A percentile compares a stretch with the other conserved stretches of the same genome.
Evolutionary conservation across 2,797 vertebrate species (phyloP).

Genomic region (Poecilia picta): DNA sequence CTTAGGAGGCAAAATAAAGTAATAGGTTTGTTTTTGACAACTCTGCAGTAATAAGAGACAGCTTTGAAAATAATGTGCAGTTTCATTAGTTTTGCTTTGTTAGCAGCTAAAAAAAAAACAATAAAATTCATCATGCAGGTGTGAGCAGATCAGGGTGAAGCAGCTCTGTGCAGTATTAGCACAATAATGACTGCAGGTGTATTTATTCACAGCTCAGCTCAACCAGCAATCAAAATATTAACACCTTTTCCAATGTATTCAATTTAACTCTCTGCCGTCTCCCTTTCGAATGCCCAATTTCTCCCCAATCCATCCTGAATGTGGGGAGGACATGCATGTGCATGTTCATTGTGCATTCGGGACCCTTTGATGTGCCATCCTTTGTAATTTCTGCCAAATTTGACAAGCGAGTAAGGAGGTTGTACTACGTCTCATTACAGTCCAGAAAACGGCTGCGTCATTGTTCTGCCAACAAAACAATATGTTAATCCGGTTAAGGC

Average conservation of each 20-base stretch:
- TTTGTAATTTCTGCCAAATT: constrained; percentile 75
- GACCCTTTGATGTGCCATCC: constrained; percentile 73
- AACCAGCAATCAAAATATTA: constrained; percentile 55
- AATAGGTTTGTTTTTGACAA: no score
- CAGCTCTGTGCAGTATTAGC: constrained; percentile 54
- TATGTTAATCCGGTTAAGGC: constrained; percentile 70
- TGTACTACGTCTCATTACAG: constrained; percentile 54
- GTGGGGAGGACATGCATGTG: constrained; percentile 7
- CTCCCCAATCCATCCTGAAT: constrained; percentile 24
- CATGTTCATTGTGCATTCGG: constrained; percentile 31
- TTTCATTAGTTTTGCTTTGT: constrained; percentile 20
- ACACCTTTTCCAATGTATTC: constrained; percentile 59
- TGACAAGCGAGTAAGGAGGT: constrained; percentile 45
- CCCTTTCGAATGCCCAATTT: constrained; percentile 13
- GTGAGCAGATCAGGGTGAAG: constrained; percentile 32
- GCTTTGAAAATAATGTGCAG: constrained; percentile 26
- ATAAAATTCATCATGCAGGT: constrained; percentile 50
- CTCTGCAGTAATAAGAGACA: constrained; percentile 19
- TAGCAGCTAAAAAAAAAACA: constrained; percentile 6
- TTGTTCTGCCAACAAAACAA: constrained; percentile 75
- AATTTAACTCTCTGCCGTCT: constrained; percentile 27
- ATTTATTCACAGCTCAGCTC: constrained; percentile 56
- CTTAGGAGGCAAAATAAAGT: no score
- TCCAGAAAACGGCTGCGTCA: constrained; percentile 48
- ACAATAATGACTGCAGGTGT: constrained; percentile 74